Base-by-base conservation (phyloP, 2,888 invertebrate species). In the Venusia cambrica region DNA sequence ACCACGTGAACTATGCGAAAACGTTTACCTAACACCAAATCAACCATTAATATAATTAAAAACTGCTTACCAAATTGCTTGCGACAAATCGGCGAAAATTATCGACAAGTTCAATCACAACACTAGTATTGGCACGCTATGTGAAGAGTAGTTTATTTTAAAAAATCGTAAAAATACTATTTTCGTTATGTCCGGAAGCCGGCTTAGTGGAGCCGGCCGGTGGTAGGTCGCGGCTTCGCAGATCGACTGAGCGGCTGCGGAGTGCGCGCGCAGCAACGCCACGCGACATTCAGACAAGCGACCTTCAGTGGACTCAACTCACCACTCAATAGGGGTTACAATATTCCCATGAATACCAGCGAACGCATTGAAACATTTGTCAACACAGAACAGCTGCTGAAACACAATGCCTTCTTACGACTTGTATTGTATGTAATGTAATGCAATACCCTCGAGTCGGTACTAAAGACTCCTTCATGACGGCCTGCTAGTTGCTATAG, bases 1-100 rank as follows among this genome's bases (percentile, higher is more conserved):
- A 75, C 73, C 70, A 73, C 69, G 72, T 73, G 73, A 73, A 75
- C 72, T 76, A 79, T 73, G 75, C 74, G 75, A 78, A 83, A 80
- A 73, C 72, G 73, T 80, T 78, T 74, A 67, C 72, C 57, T 64
- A 74, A 70, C 62, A 54, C 62, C 65, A 47, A 69, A 69, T 69
- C 64, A 63, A 63, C 64, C 60, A 69, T 73, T 71, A 69, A 67
- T 70, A 65, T 64, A 59, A 57, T 60, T 45, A 58, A 53, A 65
- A 77, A 77, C 73, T 54, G 78, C 79, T 80, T 57, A 71, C 63
- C 61, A 44, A 51, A 15, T 48, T 56, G 50, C 50, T 47, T 56
- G 42, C 34, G 20, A 39, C 29, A 28, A 29, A 21, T 44, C 20
- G 44, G 41, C 38, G 18, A 28, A 37, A 26, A 28, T 19, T 22